Evolutionary conservation across 1,140 invertebrate species (phyloP).

Genomic region (Phymastichus coffea): DNA sequence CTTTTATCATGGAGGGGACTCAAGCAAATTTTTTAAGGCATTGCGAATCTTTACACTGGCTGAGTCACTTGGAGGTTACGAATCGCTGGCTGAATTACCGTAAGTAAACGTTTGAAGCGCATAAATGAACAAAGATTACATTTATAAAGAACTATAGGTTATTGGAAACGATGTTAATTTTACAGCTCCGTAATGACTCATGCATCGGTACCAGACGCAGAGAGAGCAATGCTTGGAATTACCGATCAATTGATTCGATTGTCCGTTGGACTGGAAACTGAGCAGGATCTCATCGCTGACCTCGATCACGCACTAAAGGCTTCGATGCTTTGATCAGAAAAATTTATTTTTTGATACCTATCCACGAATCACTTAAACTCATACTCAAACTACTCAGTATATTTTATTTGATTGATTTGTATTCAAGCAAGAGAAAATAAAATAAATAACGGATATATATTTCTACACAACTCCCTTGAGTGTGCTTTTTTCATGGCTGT

Average conservation of each 20-base stretch:
- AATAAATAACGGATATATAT: too few species aligned
- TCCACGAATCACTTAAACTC: too few species aligned
- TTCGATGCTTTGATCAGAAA: conserved; percentile 15
- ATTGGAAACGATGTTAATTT: too few species aligned
- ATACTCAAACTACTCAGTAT: too few species aligned
- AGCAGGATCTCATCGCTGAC: conserved; percentile 85
- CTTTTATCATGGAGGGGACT: conserved; percentile 84
- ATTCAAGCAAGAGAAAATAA: too few species aligned
- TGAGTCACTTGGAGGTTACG: conserved; percentile 94
- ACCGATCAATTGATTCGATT: conserved; percentile 84
- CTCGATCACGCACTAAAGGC: conserved; percentile 74
- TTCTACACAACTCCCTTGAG: too few species aligned
- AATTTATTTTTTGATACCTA: too few species aligned
- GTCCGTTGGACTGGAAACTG: conserved; percentile 89
- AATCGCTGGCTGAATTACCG: conserved; percentile 87
- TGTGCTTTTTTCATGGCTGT: too few species aligned
- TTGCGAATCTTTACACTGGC: conserved; percentile 87
- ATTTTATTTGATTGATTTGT: too few species aligned
- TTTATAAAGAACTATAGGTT: background rate
- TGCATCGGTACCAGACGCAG: conserved; percentile 72
- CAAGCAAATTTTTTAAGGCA: conserved; percentile 73
- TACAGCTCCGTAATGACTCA: conserved; percentile 76
- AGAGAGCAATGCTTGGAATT: conserved; percentile 77
- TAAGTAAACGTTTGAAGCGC: conserved; percentile 57
- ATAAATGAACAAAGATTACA: background rate